Percentiles rank a stretch among this genome's conserved stretches.
Conservation (phyloP, 2,797 vertebrate genomes). For the Danio jaintianensis region DNA sequence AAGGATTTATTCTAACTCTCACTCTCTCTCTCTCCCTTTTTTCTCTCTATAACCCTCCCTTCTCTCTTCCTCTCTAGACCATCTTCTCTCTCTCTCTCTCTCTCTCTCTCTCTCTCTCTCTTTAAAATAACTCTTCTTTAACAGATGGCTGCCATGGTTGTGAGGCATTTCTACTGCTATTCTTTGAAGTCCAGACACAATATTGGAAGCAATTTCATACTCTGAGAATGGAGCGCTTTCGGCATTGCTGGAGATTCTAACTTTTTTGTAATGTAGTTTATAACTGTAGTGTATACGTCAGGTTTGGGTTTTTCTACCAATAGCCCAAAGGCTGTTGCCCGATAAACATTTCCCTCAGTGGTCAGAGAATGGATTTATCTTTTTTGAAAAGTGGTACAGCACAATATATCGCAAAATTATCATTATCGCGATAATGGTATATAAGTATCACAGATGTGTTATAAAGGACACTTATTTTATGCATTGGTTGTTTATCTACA, state of each 20-base stretch:
- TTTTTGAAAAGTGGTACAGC: slow-evolving; percentile 17
- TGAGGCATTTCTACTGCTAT: background rate
- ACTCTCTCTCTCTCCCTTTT: slow-evolving; percentile 37
- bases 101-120: slow-evolving; percentile 33
- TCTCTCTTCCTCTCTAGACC: background rate
- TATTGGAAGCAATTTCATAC: slow-evolving; percentile 5
- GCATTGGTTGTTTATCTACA: no score
- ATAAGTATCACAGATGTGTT: no score
- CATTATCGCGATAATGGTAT: no score
- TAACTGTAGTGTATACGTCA: background rate
- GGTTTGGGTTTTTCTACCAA: slow-evolving; percentile 4
- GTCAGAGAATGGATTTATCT: slow-evolving; percentile 27
- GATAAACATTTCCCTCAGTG: background rate
- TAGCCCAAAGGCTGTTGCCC: slow-evolving; percentile 6
- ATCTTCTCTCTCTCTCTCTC: slow-evolving; percentile 27
- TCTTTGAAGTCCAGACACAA: slow-evolving; percentile 7
- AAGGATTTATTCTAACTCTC: slow-evolving; percentile 78
- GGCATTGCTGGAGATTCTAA: background rate
- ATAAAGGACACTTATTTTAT: no score
- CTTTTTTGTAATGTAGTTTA: slow-evolving; percentile 24
- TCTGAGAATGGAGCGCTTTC: background rate
- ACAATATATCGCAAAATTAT: no score
- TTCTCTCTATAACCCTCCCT: background rate
- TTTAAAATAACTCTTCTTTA: slow-evolving; percentile 40
- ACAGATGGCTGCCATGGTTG: slow-evolving; percentile 40